Percentiles rank a stretch among this genome's conserved stretches.
phyloP scores from a whole-genome alignment of 2,113 vertebrate genomes.

The Carollia perspicillata region DNA sequence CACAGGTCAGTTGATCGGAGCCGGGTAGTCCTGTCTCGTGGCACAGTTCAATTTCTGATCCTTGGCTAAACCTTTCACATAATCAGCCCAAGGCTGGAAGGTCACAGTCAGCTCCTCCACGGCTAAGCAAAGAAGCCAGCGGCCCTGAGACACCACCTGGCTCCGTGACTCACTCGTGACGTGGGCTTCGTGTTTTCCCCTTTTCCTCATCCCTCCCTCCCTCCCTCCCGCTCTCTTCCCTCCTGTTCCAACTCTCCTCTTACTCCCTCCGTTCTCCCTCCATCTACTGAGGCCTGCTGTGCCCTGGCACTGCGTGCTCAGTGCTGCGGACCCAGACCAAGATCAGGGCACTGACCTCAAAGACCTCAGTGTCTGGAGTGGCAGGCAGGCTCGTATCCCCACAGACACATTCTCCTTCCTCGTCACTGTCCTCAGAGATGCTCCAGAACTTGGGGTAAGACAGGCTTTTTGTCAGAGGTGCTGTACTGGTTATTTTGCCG shows the following conservation, averaged over 20 bases:
- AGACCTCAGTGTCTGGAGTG: background rate
- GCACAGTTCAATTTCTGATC: background rate
- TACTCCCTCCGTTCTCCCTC: background rate
- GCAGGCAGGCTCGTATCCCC: background rate
- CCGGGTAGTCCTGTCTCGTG: background rate
- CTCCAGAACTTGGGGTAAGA: background rate
- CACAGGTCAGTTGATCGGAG: background rate
- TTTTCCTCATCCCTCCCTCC: background rate
- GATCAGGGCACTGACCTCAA: background rate
- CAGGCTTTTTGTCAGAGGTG: background rate
- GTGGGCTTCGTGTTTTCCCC: background rate
- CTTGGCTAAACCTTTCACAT: background rate
- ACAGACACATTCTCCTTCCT: background rate
- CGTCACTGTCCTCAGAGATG: background rate
- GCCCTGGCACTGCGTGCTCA: background rate
- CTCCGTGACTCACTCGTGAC: background rate
- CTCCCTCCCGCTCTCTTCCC: background rate
- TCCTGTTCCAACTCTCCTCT: background rate
- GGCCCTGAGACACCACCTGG: background rate
- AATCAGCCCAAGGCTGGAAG: background rate
- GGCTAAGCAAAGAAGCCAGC: background rate
- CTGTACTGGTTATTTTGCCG: background rate
- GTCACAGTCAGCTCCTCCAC: background rate
- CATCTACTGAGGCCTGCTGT: background rate
- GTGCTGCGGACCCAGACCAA: background rate